phyloP scores from a whole-genome alignment of 2,113 vertebrate species.

The Seriola rivoliana region DNA sequence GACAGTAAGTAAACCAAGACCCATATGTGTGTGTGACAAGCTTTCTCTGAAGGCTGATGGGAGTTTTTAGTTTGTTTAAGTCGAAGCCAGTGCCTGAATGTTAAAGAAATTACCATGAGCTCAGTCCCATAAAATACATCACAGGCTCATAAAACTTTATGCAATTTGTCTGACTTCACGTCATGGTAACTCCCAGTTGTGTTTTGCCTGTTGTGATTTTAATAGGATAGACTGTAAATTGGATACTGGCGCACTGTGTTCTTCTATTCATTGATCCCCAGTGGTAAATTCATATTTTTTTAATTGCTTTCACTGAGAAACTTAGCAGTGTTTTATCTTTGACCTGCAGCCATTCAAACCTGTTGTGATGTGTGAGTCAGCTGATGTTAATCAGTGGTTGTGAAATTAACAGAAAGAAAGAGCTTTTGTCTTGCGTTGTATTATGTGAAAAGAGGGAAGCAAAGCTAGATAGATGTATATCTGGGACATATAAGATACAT shows the following conservation, averaged over 20 bases:
- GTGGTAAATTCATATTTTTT: not conserved
- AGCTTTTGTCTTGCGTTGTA: not conserved
- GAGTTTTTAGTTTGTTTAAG: conserved; percentile 12
- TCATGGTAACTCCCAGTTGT: conserved; percentile 50
- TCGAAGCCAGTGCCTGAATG: conserved; percentile 37
- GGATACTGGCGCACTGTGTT: not conserved
- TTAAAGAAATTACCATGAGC: conserved; percentile 70
- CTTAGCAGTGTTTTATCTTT: conserved; percentile 10
- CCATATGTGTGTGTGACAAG: conserved; percentile 22
- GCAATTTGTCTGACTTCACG: conserved; percentile 44
- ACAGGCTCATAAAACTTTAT: conserved; percentile 62
- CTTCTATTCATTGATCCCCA: conserved; percentile 19
- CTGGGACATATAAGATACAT: not conserved
- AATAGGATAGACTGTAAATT: conserved; percentile 21
- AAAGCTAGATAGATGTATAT: not conserved
- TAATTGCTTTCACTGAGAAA: not conserved
- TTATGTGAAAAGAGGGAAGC: not conserved
- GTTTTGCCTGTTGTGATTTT: conserved; percentile 44
- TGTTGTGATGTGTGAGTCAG: conserved; percentile 5
- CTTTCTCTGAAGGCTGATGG: not conserved
- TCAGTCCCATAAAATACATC: conserved; percentile 66
- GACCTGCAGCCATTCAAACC: conserved; percentile 12
- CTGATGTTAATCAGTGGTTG: not conserved
- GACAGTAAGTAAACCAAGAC: conserved; percentile 6
- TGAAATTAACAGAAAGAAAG: conserved; percentile 3